phyloP scores from a whole-genome alignment of 2,113 vertebrate species.

The Mus musculus region GRCm39 chr2:62471001-62471500 shows the following conservation, averaged over 20 bases:
- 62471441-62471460: conserved; percentile 31
- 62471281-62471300: background rate
- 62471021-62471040: too few species aligned
- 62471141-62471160: background rate
- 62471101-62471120: too few species aligned
- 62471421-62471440: background rate
- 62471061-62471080: too few species aligned
- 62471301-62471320: background rate
- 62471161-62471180: conserved; percentile 20
- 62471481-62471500: background rate
- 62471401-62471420: conserved; percentile 48
- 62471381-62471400: background rate
- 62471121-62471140: background rate
- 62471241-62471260: background rate
- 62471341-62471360: conserved; percentile 42
- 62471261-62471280: conserved; percentile 13
- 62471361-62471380: conserved; percentile 48
- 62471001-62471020: too few species aligned
- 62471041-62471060: too few species aligned
- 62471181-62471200: background rate
- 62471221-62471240: conserved; percentile 12
- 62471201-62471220: conserved; percentile 22
- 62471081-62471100: too few species aligned
- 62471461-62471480: conserved; percentile 9
- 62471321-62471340: background rate